These are phyloP conservation scores for Dromius quadrimaculatus DNA, from an alignment of 2,888 invertebrate genomes.

Conservation along the genomic window DNA sequence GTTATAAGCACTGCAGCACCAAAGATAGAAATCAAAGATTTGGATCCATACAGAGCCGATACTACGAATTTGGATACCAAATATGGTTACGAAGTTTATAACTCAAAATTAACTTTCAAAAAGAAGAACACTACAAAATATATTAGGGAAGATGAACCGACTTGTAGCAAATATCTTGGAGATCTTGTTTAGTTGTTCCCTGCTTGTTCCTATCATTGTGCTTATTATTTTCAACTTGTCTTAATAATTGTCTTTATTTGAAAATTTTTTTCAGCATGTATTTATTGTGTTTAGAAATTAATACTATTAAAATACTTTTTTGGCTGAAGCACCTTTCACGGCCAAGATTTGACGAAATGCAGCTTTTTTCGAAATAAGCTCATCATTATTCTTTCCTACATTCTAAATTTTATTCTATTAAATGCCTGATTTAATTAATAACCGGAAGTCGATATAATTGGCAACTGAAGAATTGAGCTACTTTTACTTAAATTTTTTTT, in stretches of 20 bases:
- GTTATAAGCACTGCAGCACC: slow-evolving; percentile 25
- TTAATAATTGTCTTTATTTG: background rate
- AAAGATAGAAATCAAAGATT: background rate
- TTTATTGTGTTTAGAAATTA: no score
- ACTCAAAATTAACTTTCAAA: slow-evolving; percentile 20
- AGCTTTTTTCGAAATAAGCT: no score
- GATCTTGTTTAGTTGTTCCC: slow-evolving; percentile 39
- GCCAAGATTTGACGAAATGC: no score
- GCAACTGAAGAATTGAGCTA: no score
- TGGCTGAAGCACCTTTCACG: no score
- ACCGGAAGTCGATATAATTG: no score
- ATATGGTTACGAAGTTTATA: slow-evolving; percentile 43
- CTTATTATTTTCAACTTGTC: background rate
- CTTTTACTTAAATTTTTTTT: no score
- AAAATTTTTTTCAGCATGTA: background rate
- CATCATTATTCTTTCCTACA: no score
- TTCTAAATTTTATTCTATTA: no score
- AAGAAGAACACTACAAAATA: background rate
- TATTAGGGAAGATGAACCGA: slow-evolving; percentile 25
- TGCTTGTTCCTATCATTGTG: slow-evolving; percentile 17
- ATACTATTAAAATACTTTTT: no score
- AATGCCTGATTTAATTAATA: no score
- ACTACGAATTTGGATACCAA: slow-evolving; percentile 14
- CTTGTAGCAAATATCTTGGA: slow-evolving; percentile 40
- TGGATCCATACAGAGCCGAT: no score